Conservation (phyloP, 2,888 invertebrate genomes). For the Axea sp. region DNA sequence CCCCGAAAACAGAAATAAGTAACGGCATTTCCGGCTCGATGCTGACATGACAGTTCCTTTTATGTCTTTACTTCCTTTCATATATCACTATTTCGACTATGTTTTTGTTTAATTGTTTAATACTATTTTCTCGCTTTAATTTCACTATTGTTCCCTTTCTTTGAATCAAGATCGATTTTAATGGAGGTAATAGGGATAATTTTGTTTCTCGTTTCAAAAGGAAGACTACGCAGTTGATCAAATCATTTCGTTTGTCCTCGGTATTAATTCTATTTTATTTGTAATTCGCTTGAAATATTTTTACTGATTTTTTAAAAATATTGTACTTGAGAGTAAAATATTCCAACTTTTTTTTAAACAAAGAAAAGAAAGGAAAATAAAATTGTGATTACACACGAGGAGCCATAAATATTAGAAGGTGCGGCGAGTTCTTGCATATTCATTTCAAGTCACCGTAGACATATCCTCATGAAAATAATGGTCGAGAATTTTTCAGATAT, state of each 20-base stretch:
- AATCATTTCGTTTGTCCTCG: not conserved
- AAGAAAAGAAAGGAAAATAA: not conserved
- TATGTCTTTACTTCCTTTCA: constrained; percentile 26
- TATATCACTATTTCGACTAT: constrained; percentile 10
- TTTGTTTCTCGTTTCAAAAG: not conserved
- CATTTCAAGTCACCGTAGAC: constrained; percentile 16
- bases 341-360: not conserved
- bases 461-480: constrained; percentile 6
- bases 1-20: constrained; percentile 34
- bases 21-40: constrained; percentile 42
- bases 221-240: not conserved
- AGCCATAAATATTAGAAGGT: constrained; percentile 6
- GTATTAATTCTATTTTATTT: no score
- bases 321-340: not conserved
- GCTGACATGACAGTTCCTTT: constrained; percentile 31
- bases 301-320: no score
- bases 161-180: constrained; percentile 17
- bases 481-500: constrained; percentile 1
- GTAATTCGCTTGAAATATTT: no score
- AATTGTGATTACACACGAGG: constrained; percentile 2
- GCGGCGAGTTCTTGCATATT: constrained; percentile 14
- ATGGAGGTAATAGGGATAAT: not conserved
- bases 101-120: constrained; percentile 26
- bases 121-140: constrained; percentile 13
- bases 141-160: constrained; percentile 12